Percentiles rank a stretch among this genome's conserved stretches.
phyloP scores from a whole-genome alignment of 2,888 invertebrate genomes.

The Sacculina carcini region DNA sequence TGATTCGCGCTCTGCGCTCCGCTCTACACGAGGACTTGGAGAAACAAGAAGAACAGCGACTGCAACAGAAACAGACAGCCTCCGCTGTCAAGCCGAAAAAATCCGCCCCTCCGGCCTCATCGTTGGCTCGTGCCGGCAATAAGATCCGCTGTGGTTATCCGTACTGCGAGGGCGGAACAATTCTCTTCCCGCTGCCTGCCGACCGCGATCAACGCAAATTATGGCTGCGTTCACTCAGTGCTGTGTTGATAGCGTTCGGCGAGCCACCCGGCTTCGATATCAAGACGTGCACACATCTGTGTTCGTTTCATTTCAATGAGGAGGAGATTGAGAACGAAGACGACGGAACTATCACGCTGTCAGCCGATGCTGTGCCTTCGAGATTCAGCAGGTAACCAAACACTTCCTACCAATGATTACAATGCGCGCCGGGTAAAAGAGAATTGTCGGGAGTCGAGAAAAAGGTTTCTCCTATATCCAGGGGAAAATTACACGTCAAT shows the following conservation, averaged over 20 bases:
- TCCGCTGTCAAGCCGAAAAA: neutral
- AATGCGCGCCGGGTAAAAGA: no score
- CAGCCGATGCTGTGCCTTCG: neutral
- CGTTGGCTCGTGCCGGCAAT: neutral
- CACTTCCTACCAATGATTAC: no score
- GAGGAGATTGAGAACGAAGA: neutral
- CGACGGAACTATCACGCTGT: neutral
- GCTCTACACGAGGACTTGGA: neutral
- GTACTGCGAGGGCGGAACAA: neutral
- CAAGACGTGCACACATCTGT: neutral
- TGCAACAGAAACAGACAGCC: neutral
- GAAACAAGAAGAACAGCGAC: no score
- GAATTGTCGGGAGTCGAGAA: no score
- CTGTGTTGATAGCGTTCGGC: neutral
- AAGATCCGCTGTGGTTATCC: neutral
- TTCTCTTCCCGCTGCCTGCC: neutral
- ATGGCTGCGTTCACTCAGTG: neutral
- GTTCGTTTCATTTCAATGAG: neutral
- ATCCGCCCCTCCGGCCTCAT: no score
- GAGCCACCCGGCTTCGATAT: neutral
- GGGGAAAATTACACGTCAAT: no score
- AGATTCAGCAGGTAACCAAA: neutral
- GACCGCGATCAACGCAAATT: neutral
- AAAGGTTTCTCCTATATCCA: no score
- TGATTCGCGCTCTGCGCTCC: neutral